phyloP scores from a whole-genome alignment of 2,113 vertebrate species.

The Gyps fulvus region DNA sequence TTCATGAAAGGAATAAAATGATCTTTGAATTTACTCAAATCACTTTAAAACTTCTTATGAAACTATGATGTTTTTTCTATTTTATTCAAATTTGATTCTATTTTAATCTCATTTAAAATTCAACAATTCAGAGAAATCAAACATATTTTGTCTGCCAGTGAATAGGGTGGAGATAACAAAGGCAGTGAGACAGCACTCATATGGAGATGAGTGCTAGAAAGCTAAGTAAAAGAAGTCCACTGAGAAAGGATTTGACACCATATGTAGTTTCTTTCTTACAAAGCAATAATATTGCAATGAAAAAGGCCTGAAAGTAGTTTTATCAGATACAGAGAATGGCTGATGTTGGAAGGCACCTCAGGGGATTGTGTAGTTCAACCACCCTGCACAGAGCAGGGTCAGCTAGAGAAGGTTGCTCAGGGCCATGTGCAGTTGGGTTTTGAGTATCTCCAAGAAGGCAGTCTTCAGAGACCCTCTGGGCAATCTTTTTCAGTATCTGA shows the following conservation, averaged over 20 bases:
- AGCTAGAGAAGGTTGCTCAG: neutral
- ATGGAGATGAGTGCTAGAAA: neutral
- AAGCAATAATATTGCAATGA: neutral
- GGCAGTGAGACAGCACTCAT: neutral
- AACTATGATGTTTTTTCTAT: neutral
- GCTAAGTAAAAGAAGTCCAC: neutral
- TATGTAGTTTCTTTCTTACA: neutral
- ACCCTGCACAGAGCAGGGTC: neutral
- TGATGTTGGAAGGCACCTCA: neutral
- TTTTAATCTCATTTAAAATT: constrained; percentile 5
- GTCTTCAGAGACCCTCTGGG: neutral
- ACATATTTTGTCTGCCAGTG: constrained; percentile 22
- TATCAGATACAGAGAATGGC: neutral
- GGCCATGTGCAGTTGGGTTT: neutral
- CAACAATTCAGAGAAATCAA: constrained; percentile 28
- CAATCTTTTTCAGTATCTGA: neutral
- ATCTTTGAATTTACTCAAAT: neutral
- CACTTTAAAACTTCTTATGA: neutral
- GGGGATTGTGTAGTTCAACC: neutral
- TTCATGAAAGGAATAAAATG: neutral
- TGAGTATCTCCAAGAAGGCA: neutral
- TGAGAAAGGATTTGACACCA: neutral
- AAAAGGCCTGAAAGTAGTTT: neutral
- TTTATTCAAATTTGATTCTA: neutral
- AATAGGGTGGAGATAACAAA: neutral